phyloP scores from a whole-genome alignment of 2,888 invertebrate genomes.

The Oegoconia quadripuncta region DNA sequence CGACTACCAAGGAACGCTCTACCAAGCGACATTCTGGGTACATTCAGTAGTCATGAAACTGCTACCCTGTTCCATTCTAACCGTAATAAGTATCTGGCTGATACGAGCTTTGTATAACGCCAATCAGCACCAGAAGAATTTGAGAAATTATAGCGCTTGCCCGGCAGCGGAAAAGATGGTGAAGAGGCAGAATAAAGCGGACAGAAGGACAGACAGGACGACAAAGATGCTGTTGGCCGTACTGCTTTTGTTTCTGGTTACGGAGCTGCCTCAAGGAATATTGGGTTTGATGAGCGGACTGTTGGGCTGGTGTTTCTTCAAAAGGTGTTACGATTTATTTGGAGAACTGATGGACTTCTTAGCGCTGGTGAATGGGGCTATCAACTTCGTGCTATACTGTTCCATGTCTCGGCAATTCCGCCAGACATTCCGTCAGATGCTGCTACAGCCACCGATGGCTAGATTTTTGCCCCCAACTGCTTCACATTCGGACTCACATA shows the following conservation, averaged over 20 bases:
- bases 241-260: conserved; percentile 89
- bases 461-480: conserved; percentile 79
- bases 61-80: conserved; percentile 87
- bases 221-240: conserved; percentile 94
- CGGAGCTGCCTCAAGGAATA: conserved; percentile 92
- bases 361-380: conserved; percentile 93
- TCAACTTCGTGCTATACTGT: conserved; percentile 96
- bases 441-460: conserved; percentile 81
- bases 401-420: conserved; percentile 96
- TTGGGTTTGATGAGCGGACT: conserved; percentile 85
- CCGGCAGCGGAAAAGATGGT: conserved; percentile 68
- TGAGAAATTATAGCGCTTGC: conserved; percentile 82
- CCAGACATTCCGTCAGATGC: conserved; percentile 85
- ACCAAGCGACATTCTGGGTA: conserved; percentile 88
- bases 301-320: conserved; percentile 85
- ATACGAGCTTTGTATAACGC: conserved; percentile 86
- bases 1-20: conserved; percentile 78
- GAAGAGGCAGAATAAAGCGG: conserved; percentile 78
- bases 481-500: conserved; percentile 81
- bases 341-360: conserved; percentile 94
- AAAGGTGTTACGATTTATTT: conserved; percentile 87
- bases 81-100: conserved; percentile 84
- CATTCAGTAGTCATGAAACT: conserved; percentile 89
- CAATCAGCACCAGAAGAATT: conserved; percentile 84
- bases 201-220: conserved; percentile 90